Base-by-base conservation (phyloP, 92 coral and sea anemone species). In the Epizoanthus ramosus region DNA sequence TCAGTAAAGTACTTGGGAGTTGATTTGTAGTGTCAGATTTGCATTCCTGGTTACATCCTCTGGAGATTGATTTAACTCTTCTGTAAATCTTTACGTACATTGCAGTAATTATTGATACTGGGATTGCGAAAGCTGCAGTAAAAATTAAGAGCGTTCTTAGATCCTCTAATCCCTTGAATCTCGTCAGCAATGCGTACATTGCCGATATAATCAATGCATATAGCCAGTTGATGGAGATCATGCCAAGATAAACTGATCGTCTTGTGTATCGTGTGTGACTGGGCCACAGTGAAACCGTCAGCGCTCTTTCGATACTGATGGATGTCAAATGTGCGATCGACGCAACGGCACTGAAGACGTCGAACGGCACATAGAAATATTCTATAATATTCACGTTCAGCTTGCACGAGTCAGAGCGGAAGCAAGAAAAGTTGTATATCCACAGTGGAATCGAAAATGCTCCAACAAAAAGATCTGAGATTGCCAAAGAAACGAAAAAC, bases 341-440 rank as follows among this genome's bases (percentile, higher is more conserved):
- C 22, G 94, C 94, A 54, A 88, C 53, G 5, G 94, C 94, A 57
- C 94, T 83, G 52, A 91, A 91, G 2, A 88, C 70, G 23, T 91
- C 94, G 66, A 91, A 81, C 23, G 85, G 66, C 70, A 8, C 50
- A 57, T 80, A 81, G 35, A 86, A 86, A n/a, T 60, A 60, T 39
- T n/a, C n/a, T n/a, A n/a, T n/a, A n/a, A n/a, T n/a, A n/a, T n/a
- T n/a, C n/a, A n/a, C n/a, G n/a, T n/a, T n/a, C n/a, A n/a, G n/a
- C n/a, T n/a, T n/a, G n/a, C n/a, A n/a, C n/a, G n/a, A n/a, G n/a
- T n/a, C n/a, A 1, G 43, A 39, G 43, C 18, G 22, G 22, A 58
- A 58, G 22, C 64, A 58, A 21, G 8, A 6, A 58, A 58, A 58
- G 73, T 73, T 73, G 25, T 84, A 71, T 3, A 63, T 66, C 87